Evolutionary conservation across 1,140 invertebrate genomes (phyloP).

Genomic region (Drosophila watanabei): DNA sequence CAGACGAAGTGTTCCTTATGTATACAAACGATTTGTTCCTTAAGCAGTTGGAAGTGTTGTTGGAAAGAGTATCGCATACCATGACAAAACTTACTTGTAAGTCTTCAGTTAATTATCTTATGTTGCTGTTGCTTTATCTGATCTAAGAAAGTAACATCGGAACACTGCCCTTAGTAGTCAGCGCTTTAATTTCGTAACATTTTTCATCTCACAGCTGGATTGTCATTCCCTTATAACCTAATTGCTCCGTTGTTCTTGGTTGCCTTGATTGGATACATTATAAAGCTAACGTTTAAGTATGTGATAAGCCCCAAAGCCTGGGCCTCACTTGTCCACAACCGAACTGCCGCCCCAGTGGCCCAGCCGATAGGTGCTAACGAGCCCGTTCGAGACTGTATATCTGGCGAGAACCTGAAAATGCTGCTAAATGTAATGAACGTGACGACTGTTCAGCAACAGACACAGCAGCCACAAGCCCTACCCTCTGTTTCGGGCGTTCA

Average conservation of each 20-base stretch:
- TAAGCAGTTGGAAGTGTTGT: conserved; percentile 60
- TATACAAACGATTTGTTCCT: conserved; percentile 71
- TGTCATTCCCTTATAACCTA: conserved; percentile 62
- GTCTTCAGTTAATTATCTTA: no score
- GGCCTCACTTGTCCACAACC: conserved; percentile 35
- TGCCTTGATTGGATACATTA: conserved; percentile 54
- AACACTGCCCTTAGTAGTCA: neutral
- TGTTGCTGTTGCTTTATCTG: neutral
- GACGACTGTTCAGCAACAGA: conserved; percentile 4
- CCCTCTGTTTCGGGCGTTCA: conserved; percentile 67
- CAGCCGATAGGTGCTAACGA: conserved; percentile 6
- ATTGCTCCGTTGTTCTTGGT: conserved; percentile 55
- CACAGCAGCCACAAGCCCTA: conserved; percentile 3
- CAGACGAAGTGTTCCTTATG: conserved; percentile 71
- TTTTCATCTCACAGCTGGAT: conserved; percentile 21
- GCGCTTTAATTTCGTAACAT: neutral
- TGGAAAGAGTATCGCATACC: conserved; percentile 54
- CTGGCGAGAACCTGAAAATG: conserved; percentile 79
- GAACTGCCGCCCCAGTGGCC: neutral
- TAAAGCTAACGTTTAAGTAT: conserved; percentile 77
- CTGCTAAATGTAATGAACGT: conserved; percentile 62
- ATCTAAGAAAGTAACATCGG: no score
- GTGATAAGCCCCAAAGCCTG: conserved; percentile 69
- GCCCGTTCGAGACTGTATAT: conserved; percentile 51
- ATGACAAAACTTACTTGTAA: conserved; percentile 52